These are phyloP conservation scores for Clunio marinus DNA, from an alignment of 2,888 invertebrate species.

Conservation along the genomic window DNA sequence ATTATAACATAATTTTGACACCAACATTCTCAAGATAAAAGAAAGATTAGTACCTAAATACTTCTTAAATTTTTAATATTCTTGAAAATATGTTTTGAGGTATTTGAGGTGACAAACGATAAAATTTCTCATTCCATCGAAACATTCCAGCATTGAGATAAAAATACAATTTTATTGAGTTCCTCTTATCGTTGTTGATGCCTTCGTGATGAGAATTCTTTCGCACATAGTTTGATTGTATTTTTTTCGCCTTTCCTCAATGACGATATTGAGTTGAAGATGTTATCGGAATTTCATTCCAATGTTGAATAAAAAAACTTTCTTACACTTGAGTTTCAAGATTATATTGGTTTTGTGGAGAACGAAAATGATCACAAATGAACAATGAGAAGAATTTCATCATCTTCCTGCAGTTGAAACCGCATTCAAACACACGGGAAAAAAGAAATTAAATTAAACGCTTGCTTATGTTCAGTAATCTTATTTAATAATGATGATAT, in stretches of 20 bases:
- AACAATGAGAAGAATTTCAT: neutral
- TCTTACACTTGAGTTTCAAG: slow-evolving; percentile 11
- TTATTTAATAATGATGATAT: neutral
- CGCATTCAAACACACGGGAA: neutral
- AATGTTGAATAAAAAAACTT: neutral
- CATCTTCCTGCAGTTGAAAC: no score
- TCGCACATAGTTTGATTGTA: neutral
- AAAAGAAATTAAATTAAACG: no score
- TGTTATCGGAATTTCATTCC: neutral
- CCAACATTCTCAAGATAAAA: no score
- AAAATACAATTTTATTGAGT: slow-evolving; percentile 20
- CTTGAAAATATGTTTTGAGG: no score
- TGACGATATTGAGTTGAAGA: neutral
- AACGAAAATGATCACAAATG: neutral
- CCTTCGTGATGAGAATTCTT: slow-evolving; percentile 15
- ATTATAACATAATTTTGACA: no score
- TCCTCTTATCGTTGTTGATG: neutral
- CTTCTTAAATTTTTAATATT: no score
- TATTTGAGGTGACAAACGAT: neutral
- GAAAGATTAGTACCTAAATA: no score
- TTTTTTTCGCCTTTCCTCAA: neutral
- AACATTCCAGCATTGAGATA: neutral
- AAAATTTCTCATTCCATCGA: neutral
- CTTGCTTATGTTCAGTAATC: neutral
- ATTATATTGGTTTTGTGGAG: neutral